These are phyloP conservation scores for Invenusta paracnida DNA, from an alignment of 2,888 invertebrate species.

Conservation along the genomic window DNA sequence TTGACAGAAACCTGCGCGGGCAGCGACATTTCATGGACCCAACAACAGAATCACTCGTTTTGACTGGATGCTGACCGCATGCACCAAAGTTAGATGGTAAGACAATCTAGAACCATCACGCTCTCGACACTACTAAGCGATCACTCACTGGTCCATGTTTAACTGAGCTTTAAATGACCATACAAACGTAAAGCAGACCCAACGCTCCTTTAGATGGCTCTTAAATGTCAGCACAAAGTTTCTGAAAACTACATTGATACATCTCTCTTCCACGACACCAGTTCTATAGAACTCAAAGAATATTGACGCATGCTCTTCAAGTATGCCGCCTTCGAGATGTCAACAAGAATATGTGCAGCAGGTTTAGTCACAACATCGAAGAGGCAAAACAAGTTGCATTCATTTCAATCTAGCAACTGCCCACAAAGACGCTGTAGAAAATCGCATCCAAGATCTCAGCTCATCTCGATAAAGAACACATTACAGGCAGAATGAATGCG, in stretches of 20 bases:
- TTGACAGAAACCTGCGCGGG: neutral
- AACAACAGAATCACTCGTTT: conserved; percentile 13
- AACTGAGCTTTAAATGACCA: conserved; percentile 16
- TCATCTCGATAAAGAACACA: neutral
- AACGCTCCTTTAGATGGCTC: neutral
- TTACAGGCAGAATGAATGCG: neutral
- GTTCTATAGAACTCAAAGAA: neutral
- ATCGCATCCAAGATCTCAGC: neutral
- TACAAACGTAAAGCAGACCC: neutral
- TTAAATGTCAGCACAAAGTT: neutral
- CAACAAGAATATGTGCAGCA: conserved; percentile 9
- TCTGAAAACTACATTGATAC: neutral
- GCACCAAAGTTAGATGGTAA: conserved; percentile 5
- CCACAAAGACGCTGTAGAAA: neutral
- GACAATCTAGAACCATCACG: neutral
- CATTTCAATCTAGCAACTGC: conserved; percentile 24
- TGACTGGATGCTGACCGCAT: neutral
- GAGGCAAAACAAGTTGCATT: conserved; percentile 7
- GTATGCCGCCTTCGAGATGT: conserved; percentile 7
- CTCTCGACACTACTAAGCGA: neutral
- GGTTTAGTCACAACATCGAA: neutral
- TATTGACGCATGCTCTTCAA: neutral
- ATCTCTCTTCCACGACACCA: conserved; percentile 8
- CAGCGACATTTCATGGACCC: conserved; percentile 14
- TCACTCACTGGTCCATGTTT: neutral